Evolutionary conservation across 2,888 invertebrate genomes (phyloP).

Genomic region (Rhingia campestris): DNA sequence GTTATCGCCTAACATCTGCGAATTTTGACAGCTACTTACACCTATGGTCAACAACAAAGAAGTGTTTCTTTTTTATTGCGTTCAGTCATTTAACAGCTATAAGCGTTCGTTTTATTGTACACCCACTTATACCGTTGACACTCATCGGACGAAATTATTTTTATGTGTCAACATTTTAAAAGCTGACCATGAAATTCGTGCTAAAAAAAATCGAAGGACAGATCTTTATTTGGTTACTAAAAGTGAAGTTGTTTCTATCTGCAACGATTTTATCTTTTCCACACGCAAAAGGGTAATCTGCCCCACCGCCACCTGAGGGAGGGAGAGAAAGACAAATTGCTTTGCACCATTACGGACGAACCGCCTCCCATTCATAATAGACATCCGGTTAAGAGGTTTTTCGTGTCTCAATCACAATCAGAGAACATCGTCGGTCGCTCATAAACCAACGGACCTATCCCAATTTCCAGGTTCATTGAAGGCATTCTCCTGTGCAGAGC

Average conservation of each 20-base stretch:
- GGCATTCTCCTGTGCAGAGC: slow-evolving; percentile 9
- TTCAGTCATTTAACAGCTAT: no score
- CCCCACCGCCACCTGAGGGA: neutral
- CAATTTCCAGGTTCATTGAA: slow-evolving; percentile 71
- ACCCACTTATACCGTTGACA: neutral
- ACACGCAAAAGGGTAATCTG: neutral
- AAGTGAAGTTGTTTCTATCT: slow-evolving; percentile 39
- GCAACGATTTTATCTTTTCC: slow-evolving; percentile 13
- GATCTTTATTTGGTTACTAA: slow-evolving; percentile 16
- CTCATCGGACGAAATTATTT: neutral
- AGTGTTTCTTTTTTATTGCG: no score
- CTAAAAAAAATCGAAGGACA: slow-evolving; percentile 43
- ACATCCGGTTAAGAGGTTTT: slow-evolving; percentile 72
- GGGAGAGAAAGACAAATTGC: slow-evolving; percentile 45
- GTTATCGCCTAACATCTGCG: no score
- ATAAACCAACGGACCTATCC: slow-evolving; percentile 67
- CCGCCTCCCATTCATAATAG: slow-evolving; percentile 57
- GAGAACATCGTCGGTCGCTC: slow-evolving; percentile 26
- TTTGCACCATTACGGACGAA: slow-evolving; percentile 16
- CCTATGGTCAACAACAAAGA: no score
- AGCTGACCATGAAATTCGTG: slow-evolving; percentile 35
- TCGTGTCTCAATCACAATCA: slow-evolving; percentile 59
- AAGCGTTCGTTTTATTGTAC: no score
- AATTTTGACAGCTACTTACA: no score
- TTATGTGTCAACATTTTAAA: slow-evolving; percentile 31